Conservation (phyloP, 2,113 vertebrate genomes). For the Dasyornis broadbenti region DNA sequence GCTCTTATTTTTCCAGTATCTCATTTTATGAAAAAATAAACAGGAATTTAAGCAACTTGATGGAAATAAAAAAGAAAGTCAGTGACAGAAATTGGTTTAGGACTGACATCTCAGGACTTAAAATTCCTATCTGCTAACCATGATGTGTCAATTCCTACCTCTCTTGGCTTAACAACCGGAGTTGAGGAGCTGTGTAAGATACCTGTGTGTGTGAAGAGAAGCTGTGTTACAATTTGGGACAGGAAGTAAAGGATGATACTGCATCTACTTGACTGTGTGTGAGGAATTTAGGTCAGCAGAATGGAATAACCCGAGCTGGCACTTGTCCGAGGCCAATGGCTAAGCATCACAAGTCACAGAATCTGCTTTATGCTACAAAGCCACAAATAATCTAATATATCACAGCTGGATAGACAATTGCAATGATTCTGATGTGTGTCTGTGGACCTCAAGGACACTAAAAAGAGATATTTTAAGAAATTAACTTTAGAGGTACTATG, state of each 20-base stretch:
- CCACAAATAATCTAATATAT: conserved; percentile 14
- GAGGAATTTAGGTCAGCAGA: conserved; percentile 56
- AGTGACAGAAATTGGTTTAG: neutral
- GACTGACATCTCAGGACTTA: neutral
- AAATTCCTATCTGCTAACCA: neutral
- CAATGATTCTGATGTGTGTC: neutral
- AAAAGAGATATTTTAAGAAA: neutral
- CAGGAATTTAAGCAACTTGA: neutral
- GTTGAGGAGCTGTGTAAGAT: neutral
- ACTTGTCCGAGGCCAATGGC: neutral
- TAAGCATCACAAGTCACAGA: conserved; percentile 30
- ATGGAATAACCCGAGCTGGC: conserved; percentile 40
- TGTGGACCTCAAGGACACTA: neutral
- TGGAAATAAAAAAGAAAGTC: neutral
- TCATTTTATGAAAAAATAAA: neutral
- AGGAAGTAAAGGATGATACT: neutral
- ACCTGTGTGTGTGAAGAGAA: neutral
- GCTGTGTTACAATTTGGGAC: neutral
- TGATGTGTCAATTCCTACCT: neutral
- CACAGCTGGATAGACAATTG: neutral
- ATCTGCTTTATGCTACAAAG: conserved; percentile 23
- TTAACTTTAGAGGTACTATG: neutral
- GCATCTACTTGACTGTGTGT: neutral
- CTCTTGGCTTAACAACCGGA: neutral
- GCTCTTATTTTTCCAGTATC: neutral